Evolutionary conservation across 2,797 vertebrate genomes (phyloP), one percentile per base, ranked within the genome.

Genomic region (Poecilia picta): DNA sequence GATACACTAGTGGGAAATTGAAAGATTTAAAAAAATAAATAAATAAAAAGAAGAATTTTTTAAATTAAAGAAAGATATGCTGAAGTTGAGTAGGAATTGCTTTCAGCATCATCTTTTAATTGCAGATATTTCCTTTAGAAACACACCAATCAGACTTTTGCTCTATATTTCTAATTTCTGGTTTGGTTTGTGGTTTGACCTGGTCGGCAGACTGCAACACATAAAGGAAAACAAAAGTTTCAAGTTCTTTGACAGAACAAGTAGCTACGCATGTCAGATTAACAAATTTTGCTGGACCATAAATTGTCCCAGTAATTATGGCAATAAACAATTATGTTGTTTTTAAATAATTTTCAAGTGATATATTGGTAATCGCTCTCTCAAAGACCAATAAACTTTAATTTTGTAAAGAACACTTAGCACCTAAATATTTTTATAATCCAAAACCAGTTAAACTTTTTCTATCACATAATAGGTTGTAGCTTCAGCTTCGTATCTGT

Each of bases 1-100:
- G 70, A 86, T 83, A 75, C 20, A 74, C 71, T 15, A 25, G 33
- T 59, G 15, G 55, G 72, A 39, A 25, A 16, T 8, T 70, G 62
- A 31, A 76, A 23, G 49, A 39, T 10, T 51, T 18, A 18, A 62
- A 77, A 43, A 43, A 43, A 45, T 12, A 3, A 51, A 25, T n/a
- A n/a, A 49, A 10, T 33, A 33, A 53, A 25, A 41, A 41, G 39
- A 41, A 8, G 8, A 51, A 23, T 8, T 23, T 71, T 46, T 28
- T 25, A 20, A 16, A 6, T n/a, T 46, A 83, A 55, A 70, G 3
- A 80, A 39, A 11, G 23, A 18, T 62, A 8, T 28, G 15, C 31
- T 62, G 31, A 41, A 68, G 25, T 41, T 41, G 64, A 68, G 36
- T 68, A 41, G 64, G 36, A 20, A 11, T 23, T 66, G 62, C 18